Base-by-base conservation (phyloP, 2,113 vertebrate species). In the Takifugu flavidus region DNA sequence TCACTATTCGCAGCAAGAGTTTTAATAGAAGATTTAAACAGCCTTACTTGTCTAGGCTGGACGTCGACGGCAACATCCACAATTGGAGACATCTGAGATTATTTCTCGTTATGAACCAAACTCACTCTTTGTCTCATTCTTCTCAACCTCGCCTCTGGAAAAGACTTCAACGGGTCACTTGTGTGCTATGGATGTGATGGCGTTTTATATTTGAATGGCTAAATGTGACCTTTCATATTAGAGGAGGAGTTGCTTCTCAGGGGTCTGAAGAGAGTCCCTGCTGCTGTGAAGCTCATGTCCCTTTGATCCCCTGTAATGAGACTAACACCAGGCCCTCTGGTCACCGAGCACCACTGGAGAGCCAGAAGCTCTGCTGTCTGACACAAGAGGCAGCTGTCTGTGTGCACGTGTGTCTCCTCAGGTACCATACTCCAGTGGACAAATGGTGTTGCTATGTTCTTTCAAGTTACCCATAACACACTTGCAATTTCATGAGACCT, bases 151-250 rank as follows among this genome's bases (percentile, higher is more conserved):
- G 25, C 57, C 54, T 66, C 56, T 55, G 54, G 31, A 56, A 27
- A 57, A 47, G 62, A 67, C 56, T 34, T 26, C 28, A 56, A 43
- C 62, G 52, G 73, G 74, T 63, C 63, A 63, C 61, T 45, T 49
- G 62, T 59, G 56, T 70, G 56, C 20, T 26, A 63, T 51, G 65
- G 83, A 82, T 81, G 77, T 57, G 75, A 78, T 72, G 75, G 78
- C 75, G 79, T 89, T 88, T 88, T 82, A 83, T 84, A 89, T 87
- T 83, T 89, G 87, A 84, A 86, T 88, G 88, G 80, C 84, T 85
- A 84, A 86, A 80, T 64, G 66, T 86, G 89, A 88, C 88, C 86
- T 89, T 88, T 88, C 72, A 86, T 86, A 90, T 89, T 86, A 86
- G 78, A 86, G 80, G 75, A 81, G 75, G 85, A 80, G 80, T 72